Evolutionary conservation across 1,140 invertebrate species (phyloP), one percentile per base, ranked within the genome.

Genomic region (Saccostrea glomerata): DNA sequence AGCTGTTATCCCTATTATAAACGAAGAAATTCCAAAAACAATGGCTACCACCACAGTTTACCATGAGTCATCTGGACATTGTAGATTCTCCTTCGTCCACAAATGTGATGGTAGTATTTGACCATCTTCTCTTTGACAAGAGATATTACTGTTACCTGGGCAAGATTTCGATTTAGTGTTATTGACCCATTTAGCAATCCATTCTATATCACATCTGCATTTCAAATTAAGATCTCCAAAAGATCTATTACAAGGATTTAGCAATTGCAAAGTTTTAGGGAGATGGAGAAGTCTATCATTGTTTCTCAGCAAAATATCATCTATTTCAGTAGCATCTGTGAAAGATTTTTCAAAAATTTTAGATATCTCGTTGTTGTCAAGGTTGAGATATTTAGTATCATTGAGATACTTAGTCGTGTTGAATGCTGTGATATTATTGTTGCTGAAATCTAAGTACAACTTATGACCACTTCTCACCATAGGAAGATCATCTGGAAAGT

Each of bases 171-270:
- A 11, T 56, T 58, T 66, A 36, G 73, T 11, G 12, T 25, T 6
- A 12, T 56, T 66, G 40, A 70, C 40, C 88, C 88, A 89, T 30
- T 84, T 58, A 12, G 58, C 82, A 17, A 89, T 84, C 88, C 88
- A 89, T 20, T 25, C 6, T 15, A 82, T 86, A 20, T 84, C 60
- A 83, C 88, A 89, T 3, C 25, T 9, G 58, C 88, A 89, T 5
- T 85, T 25, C 25, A 89, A 54, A 2, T 40, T 15, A 12, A 30
- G 54, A 9, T 6, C 40, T 0, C 70, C 77, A 70, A 86, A 70
- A 3, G 30, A 55, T 56, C 86, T 55, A 7, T 63, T 40, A 84
- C 85, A 40, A 13, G 88, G 88, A 70, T 89, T 9, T 1, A 84
- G n/a, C 15, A 25, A 9, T 47, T 70, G 58, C 7, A 89, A 7